Conservation (phyloP, 2,797 vertebrate genomes). For the Parotocinclus haroldoi region DNA sequence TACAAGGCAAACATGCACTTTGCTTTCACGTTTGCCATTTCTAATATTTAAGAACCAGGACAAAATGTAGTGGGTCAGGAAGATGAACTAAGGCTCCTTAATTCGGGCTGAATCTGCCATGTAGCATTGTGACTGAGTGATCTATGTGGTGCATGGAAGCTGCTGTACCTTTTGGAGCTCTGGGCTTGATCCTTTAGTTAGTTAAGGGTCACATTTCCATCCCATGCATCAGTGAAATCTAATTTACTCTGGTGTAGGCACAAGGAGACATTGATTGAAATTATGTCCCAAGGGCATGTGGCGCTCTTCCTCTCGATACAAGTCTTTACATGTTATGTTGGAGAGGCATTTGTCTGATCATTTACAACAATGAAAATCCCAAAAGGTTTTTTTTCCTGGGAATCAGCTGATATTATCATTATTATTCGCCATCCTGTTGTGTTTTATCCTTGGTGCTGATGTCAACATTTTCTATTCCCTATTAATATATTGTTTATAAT, state of each 20-base stretch:
- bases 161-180: conserved; percentile 64
- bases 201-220: conserved; percentile 71
- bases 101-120: conserved; percentile 22
- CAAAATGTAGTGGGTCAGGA: background rate
- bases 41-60: background rate
- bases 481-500: no score
- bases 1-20: no score
- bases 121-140: conserved; percentile 24
- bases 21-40: no score
- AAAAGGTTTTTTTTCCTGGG: no score
- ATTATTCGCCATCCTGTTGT: no score
- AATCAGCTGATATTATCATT: no score
- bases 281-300: conserved; percentile 68
- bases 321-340: conserved; percentile 71
- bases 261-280: conserved; percentile 82
- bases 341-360: conserved; percentile 62
- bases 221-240: conserved; percentile 69
- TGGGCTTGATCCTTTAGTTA: conserved; percentile 65
- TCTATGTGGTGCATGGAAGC: conserved; percentile 36
- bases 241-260: conserved; percentile 76
- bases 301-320: conserved; percentile 65
- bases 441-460: no score
- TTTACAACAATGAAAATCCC: conserved; percentile 55
- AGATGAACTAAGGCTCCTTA: conserved; percentile 20
- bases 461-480: no score